A percentile compares a stretch with the other conserved stretches of the same genome.
Conservation (phyloP, 2,888 invertebrate genomes). For the Phymatocera aterrima region DNA sequence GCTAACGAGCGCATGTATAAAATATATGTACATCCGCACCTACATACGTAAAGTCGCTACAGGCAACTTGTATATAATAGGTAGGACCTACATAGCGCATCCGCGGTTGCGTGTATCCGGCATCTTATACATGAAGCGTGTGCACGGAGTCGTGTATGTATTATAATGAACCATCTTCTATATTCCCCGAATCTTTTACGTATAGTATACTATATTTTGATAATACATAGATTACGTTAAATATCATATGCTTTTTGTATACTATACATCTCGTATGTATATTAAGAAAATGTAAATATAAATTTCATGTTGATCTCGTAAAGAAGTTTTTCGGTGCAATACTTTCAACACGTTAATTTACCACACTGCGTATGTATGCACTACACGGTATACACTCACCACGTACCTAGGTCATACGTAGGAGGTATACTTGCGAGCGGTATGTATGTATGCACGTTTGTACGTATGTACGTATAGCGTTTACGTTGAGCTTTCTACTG, state of each 20-base stretch:
- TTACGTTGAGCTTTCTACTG: too few relatives aligned
- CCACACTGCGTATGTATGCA: not conserved
- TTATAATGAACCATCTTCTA: not conserved
- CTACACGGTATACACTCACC: not conserved
- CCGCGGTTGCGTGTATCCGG: slow-evolving; percentile 37
- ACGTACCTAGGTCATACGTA: not conserved
- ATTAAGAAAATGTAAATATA: slow-evolving; percentile 14
- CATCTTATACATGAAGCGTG: too few relatives aligned
- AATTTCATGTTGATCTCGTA: slow-evolving; percentile 35
- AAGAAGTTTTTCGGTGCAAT: slow-evolving; percentile 35
- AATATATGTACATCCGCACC: not conserved
- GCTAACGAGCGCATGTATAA: slow-evolving; percentile 29
- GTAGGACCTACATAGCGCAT: slow-evolving; percentile 8
- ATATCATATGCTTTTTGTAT: too few relatives aligned
- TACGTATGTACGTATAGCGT: not conserved
- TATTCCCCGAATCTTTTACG: slow-evolving; percentile 9
- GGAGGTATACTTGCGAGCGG: not conserved
- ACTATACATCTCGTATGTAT: not conserved
- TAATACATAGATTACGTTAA: too few relatives aligned
- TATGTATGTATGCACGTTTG: too few relatives aligned
- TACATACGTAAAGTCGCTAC: not conserved
- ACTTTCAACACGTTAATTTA: slow-evolving; percentile 4
- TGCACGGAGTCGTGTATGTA: not conserved
- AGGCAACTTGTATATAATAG: not conserved
- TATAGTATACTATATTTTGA: too few relatives aligned